Evolutionary conservation across 2,797 vertebrate species (phyloP).

Genomic region (Hydrocynus forskahlii): DNA sequence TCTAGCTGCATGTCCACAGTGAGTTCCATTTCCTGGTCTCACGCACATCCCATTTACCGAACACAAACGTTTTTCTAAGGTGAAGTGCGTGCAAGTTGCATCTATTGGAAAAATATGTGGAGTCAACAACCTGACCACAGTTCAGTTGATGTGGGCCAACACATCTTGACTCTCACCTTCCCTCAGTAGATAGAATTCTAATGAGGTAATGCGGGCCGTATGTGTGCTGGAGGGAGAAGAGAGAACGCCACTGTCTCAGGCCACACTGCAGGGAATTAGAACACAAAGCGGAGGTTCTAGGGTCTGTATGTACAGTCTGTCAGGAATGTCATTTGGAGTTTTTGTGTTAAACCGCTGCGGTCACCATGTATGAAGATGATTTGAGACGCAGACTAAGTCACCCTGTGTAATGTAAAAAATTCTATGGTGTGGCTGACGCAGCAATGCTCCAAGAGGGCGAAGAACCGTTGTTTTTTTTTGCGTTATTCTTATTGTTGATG

Average conservation of each 20-base stretch:
- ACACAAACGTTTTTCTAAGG: background rate
- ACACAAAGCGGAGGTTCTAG: conserved; percentile 38
- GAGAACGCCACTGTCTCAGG: conserved; percentile 32
- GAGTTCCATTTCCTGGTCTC: background rate
- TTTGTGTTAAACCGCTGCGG: conserved; percentile 41
- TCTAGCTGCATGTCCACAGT: background rate
- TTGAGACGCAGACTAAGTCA: conserved; percentile 44
- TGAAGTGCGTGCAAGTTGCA: conserved; percentile 4
- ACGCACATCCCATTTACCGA: background rate
- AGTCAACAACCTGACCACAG: conserved; percentile 28
- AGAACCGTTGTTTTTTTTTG: conserved; percentile 15
- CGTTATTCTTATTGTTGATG: conserved; percentile 38
- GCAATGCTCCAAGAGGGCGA: conserved; percentile 19
- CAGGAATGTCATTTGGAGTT: conserved; percentile 39
- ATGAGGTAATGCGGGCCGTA: conserved; percentile 36
- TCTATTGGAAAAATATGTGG: background rate
- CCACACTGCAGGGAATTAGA: conserved; percentile 37
- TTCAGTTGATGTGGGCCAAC: conserved; percentile 6
- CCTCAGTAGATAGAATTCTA: conserved; percentile 22
- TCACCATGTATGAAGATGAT: conserved; percentile 44
- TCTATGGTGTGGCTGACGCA: conserved; percentile 35
- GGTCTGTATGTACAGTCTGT: conserved; percentile 41
- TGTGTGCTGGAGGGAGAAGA: conserved; percentile 15
- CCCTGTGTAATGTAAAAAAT: conserved; percentile 31
- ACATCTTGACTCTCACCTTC: conserved; percentile 33